Evolutionary conservation across 2,113 vertebrate species (phyloP).

Genomic region (Rutilus rutilus): DNA sequence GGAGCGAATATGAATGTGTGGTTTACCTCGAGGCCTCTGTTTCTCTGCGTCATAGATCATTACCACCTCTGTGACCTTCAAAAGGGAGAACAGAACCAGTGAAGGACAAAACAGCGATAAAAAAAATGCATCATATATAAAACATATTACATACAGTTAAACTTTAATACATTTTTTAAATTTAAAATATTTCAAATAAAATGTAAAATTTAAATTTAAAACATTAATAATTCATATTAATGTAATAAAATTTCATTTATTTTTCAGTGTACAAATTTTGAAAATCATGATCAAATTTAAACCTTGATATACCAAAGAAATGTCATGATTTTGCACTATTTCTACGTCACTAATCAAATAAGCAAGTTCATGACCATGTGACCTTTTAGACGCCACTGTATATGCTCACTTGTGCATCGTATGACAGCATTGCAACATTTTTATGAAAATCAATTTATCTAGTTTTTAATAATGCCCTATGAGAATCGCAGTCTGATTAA

Average conservation of each 20-base stretch:
- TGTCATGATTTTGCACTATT: background rate
- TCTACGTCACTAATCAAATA: background rate
- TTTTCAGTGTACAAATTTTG: background rate
- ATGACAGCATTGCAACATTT: background rate
- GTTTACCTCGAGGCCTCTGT: constrained; percentile 99
- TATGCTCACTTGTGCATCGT: background rate
- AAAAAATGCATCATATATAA: background rate
- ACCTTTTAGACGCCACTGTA: background rate
- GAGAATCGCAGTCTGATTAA: background rate
- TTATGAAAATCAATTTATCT: background rate
- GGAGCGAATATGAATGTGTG: constrained; percentile 86
- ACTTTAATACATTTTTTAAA: too few relatives aligned
- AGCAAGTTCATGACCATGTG: background rate
- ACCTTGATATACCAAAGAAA: background rate
- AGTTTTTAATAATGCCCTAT: background rate
- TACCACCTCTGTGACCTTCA: constrained; percentile 98
- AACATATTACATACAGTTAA: background rate
- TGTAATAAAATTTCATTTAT: too few relatives aligned
- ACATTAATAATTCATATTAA: too few relatives aligned
- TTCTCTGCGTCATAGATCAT: constrained; percentile 99
- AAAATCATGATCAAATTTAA: background rate
- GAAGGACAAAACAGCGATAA: background rate
- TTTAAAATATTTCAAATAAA: too few relatives aligned
- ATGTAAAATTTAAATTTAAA: too few relatives aligned
- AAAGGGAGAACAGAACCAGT: constrained; percentile 72